Evolutionary conservation across 2,797 vertebrate genomes (phyloP), one percentile per base, ranked within the genome.

Genomic region (Galago senegalensis): DNA sequence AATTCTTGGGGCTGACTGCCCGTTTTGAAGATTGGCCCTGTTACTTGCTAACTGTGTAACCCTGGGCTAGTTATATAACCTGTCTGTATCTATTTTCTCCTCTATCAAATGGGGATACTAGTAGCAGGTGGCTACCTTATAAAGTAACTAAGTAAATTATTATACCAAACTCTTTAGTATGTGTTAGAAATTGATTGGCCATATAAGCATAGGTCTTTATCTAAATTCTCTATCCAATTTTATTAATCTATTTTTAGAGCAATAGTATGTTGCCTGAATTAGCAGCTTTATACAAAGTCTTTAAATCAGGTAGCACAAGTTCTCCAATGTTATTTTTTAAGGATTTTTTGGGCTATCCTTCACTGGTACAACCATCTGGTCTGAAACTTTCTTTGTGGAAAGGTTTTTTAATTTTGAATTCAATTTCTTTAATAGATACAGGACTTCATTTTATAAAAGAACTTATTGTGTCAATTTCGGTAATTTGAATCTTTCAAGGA

Each of bases 401-500:
- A 86, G 23, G 18, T 5, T 16, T 81, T 93, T 73, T 21, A 60
- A 91, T 85, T 90, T 91, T 93, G 70, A 88, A 83, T 43, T 96
- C 13, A 80, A n/a, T 81, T 85, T 95, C 6, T 60, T 70, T 81
- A 88, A 72, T 43, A 91, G 60, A 43, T 82, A 81, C 23, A 56
- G 70, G 31, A 25, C 0, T 34, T 91, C 1, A 70, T 70, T 53
- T 69, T 40, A 53, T 40, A 53, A 5, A 25, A 9, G 70, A 63
- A 37, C 20, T 89, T 89, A 80, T 89, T 86, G 7, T 80, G n/a
- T 56, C 25, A 65, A 3, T 87, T 84, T 87, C 88, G 60, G 13
- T 88, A 88, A 93, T 63, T 70, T 86, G 40, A 58, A 16, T 79
- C 46, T 53, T 73, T 58, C 40, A 80, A 85, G 53, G 23, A 34